Conservation (phyloP, 2,113 vertebrate species). For the Melanostigma gelatinosum region DNA sequence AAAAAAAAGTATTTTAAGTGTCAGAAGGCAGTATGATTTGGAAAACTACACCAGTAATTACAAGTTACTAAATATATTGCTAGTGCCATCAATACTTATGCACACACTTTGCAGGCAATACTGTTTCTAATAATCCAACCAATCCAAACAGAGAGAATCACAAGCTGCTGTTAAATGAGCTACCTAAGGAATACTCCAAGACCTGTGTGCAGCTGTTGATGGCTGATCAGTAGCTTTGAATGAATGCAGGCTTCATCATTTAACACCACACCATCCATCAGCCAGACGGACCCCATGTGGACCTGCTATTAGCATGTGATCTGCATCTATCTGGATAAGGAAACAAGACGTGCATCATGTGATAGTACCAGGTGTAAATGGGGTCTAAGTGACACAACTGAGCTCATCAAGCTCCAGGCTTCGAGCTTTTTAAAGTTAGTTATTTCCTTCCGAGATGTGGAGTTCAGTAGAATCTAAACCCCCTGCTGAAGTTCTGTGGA, state of each 20-base stretch:
- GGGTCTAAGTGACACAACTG: background rate
- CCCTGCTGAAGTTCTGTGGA: slow-evolving; percentile 1
- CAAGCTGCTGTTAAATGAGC: background rate
- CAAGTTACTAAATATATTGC: background rate
- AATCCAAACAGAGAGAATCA: slow-evolving; percentile 11
- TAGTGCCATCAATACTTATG: background rate
- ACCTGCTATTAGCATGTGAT: slow-evolving; percentile 2
- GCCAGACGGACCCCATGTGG: background rate
- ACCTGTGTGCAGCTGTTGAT: slow-evolving; percentile 31
- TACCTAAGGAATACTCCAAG: background rate
- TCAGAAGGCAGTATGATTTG: background rate
- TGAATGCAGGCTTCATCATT: slow-evolving; percentile 64
- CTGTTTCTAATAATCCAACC: background rate
- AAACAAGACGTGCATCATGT: background rate
- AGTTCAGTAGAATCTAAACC: slow-evolving; percentile 1
- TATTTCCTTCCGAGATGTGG: background rate
- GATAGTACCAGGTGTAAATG: background rate
- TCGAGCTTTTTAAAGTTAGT: background rate
- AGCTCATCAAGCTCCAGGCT: background rate
- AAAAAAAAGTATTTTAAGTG: background rate
- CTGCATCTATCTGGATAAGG: background rate
- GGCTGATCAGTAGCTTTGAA: slow-evolving; percentile 42
- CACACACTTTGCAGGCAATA: slow-evolving; percentile 14
- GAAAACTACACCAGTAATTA: background rate
- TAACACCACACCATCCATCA: slow-evolving; percentile 10